These are phyloP conservation scores for Ciconia boyciana DNA, from an alignment of 2,113 vertebrate species.

Conservation along the genomic window DNA sequence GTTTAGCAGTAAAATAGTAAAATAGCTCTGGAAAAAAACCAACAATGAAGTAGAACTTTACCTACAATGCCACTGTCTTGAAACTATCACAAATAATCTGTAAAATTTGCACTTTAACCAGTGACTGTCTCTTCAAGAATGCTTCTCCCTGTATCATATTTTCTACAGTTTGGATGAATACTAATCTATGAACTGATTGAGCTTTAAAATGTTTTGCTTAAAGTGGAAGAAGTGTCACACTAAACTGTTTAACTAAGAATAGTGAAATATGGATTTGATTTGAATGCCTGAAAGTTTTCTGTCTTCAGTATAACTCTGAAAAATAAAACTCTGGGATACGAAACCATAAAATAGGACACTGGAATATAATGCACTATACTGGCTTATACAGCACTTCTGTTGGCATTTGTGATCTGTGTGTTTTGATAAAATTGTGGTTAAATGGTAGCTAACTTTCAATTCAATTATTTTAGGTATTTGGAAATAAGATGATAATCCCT, in stretches of 20 bases:
- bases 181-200: neutral
- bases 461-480: slow-evolving; percentile 83
- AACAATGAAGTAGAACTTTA: neutral
- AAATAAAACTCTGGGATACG: neutral
- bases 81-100: neutral
- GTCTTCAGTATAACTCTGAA: neutral
- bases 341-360: neutral
- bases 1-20: neutral
- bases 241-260: neutral
- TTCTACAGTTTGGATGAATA: neutral
- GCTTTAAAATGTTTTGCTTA: neutral
- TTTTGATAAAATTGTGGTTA: neutral
- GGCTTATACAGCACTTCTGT: neutral
- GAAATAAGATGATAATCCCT: slow-evolving; percentile 97
- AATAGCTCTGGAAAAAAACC: neutral
- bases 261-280: neutral
- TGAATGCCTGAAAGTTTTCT: neutral
- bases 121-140: neutral
- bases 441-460: neutral
- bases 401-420: neutral
- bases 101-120: neutral
- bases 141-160: neutral
- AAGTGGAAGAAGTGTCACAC: neutral
- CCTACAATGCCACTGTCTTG: neutral
- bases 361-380: neutral